Base-by-base conservation (phyloP, 2,797 vertebrate genomes). In the Crossoptilon crossoptilon region DNA sequence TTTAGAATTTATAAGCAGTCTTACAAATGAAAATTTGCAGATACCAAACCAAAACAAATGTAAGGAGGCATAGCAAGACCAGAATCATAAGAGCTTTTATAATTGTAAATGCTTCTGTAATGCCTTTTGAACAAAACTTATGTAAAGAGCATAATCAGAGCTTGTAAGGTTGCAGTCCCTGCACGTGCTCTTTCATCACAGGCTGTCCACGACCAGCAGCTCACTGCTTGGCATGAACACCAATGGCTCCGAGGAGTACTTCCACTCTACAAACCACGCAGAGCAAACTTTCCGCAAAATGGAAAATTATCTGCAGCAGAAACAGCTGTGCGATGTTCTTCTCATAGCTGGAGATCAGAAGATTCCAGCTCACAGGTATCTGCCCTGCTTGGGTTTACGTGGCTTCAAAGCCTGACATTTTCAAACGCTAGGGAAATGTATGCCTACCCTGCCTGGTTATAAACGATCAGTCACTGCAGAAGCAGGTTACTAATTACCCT, bases 291-390 rank as follows among this genome's bases (percentile, higher is more conserved):
- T 99, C 93, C 98, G 98, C 77, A 99, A 99, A 96, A 99, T 99
- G 98, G 99, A 99, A 96, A 99, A 96, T 75, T 99, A 99, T 88
- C 98, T 99, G 81, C 99, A 99, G 97, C 99, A 99, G 97, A 99
- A 99, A 96, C 98, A 99, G 97, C 97, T 99, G 86, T 99, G 99
- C 37, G 99, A 99, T 27, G 99, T 99, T 63, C 98, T 99, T 48
- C 98, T 99, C 87, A 98, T 99, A 84, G 99, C 97, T 1, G 99
- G 99, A 6, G 98, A 99, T 91, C 99, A 99, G 81, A 99, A 98
- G 97, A 99, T 99, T 90, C 99, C 99, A 9, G 99, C 99, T 59
- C 99, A 99, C 97, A 98, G 99, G 99, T 99, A 95, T 43, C 1
- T 15, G 9, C 24, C 60, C 53, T 53, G 29, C 10, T 8, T 15